Evolutionary conservation across 2,113 vertebrate species (phyloP), one percentile per base, ranked within the genome.

Genomic region (Oxygymnocypris stewartii): DNA sequence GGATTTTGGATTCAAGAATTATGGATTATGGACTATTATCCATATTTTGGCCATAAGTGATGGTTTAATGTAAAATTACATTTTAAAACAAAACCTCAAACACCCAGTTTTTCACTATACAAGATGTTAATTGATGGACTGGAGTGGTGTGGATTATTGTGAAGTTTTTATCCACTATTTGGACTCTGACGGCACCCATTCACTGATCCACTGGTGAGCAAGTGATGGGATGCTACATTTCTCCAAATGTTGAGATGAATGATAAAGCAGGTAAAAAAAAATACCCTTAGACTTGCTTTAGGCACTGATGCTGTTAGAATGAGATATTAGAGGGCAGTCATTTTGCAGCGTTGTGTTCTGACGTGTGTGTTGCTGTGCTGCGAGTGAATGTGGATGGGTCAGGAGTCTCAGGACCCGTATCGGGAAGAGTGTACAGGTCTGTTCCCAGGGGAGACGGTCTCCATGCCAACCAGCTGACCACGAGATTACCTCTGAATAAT

Each of bases 401-500:
- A 37, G 2, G 35, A 4, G 35, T 37, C 35, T 31, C 35, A 74
- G 67, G 23, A 73, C 63, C 73, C 40, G 31, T 74, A 20, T 35
- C 11, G 4, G n/a, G n/a, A 14, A 28, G 12, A 25, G 42, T 25
- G 13, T 9, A 54, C 23, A 18, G 31, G 74, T 20, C 75, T 76
- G 23, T 74, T 74, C 73, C 28, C 23, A 79, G 20, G 54, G 51
- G 51, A 47, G 42, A 57, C 73, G 7, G 61, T 77, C 71, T n/a
- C 13, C n/a, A 40, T 75, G 69, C 88, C 75, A 67, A 44, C 82
- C 18, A 59, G 79, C 81, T 88, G 92, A 93, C 91, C 86, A 69
- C 65, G 42, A 92, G 91, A 94, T 93, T 91, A 86, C 91, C 88
- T 85, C 87, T 89, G 87, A 12, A 9, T 25, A 81, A 31, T 59